Conservation (phyloP, 30 jellyfish, hydroid and myxozoan species). For the Chrysaora quinquecirrha region DNA sequence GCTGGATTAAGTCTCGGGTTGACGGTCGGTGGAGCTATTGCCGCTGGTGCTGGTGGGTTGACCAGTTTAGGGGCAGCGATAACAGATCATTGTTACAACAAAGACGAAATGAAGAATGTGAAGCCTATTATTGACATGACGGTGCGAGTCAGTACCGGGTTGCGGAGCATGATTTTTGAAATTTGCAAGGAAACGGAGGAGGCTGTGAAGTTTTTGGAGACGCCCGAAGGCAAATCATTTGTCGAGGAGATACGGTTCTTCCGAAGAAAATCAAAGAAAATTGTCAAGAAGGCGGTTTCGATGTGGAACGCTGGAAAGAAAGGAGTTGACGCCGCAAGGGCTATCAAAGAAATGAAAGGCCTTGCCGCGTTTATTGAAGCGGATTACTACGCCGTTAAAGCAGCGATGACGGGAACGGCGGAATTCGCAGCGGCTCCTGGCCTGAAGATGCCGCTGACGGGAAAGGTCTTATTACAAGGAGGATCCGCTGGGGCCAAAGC, state of each 20-base stretch:
- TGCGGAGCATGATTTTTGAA: too few species aligned
- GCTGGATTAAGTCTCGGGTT: conserved; percentile 32
- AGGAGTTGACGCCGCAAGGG: conserved; percentile 6
- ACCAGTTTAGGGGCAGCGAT: conserved; percentile 30
- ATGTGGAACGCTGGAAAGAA: too few species aligned
- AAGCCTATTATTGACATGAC: conserved; percentile 10
- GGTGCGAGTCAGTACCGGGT: too few species aligned
- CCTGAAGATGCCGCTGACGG: conserved; percentile 28
- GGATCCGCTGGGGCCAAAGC: conserved; percentile 42
- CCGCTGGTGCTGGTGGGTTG: conserved; percentile 58
- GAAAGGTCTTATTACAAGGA: conserved; percentile 24
- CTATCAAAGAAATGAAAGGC: conserved; percentile 21
- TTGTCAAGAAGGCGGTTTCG: too few species aligned
- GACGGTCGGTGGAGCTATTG: conserved; percentile 43
- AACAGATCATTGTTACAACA: conserved; percentile 21
- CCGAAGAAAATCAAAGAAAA: too few species aligned
- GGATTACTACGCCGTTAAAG: conserved; percentile 7
- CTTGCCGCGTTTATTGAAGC: conserved; percentile 31
- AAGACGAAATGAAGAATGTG: conserved; percentile 7
- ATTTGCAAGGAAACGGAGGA: too few species aligned
- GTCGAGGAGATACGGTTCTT: too few species aligned
- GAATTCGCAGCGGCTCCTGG: conserved; percentile 47
- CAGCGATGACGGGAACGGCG: conserved; percentile 38
- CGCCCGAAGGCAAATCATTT: too few species aligned
- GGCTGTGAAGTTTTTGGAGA: too few species aligned